phyloP scores from a whole-genome alignment of 2,797 vertebrate species.

The Schizopygopsis pylzovi region DNA sequence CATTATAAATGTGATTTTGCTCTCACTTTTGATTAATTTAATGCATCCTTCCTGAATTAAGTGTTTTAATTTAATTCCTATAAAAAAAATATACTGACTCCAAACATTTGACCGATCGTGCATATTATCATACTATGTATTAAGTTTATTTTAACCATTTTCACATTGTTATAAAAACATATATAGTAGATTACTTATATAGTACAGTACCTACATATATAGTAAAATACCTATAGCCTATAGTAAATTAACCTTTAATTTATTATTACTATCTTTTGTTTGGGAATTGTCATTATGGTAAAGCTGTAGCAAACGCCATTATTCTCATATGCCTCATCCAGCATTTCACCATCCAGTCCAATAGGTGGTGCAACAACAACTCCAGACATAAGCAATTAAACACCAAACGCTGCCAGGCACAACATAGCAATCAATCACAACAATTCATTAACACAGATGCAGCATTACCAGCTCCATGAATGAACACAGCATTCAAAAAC shows the following conservation, averaged over 20 bases:
- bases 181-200: background rate
- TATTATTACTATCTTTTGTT: background rate
- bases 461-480: background rate
- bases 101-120: background rate
- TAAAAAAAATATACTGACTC: background rate
- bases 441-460: background rate
- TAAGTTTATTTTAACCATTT: background rate
- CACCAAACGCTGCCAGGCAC: constrained; percentile 8
- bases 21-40: background rate
- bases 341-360: constrained; percentile 7
- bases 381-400: background rate
- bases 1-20: too few species aligned
- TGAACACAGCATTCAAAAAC: background rate
- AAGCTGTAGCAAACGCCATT: background rate
- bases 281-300: background rate
- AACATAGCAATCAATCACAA: constrained; percentile 15
- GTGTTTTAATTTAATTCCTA: too few species aligned
- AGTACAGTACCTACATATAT: background rate
- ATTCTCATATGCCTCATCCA: background rate
- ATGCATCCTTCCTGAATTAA: background rate
- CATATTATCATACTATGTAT: background rate
- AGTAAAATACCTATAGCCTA: background rate
- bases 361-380: background rate
- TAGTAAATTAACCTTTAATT: background rate
- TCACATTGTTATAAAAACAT: background rate